Base-by-base conservation (phyloP, 2,888 invertebrate genomes). In the Agrochola circellaris region DNA sequence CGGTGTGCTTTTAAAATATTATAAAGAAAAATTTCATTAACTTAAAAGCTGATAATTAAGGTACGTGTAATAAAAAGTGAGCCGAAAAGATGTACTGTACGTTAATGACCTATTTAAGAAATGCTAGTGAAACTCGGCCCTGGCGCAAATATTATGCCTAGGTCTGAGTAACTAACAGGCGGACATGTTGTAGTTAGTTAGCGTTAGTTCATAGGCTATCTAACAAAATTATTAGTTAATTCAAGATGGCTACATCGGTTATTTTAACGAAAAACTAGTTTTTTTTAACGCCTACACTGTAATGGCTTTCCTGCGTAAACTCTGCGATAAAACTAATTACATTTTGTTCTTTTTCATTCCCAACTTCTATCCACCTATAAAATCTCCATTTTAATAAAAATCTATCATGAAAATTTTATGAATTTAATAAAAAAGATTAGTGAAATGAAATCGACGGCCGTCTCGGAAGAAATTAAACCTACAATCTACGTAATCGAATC, bases 401-500 rank as follows among this genome's bases (percentile, higher is more conserved):
- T 26, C 51, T 62, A 67, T 73, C 62, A 45, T 72, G 51, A 79
- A 78, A 64, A 70, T 71, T 85, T 80, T 62, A 82, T 60, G 75
- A 80, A 78, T 87, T 81, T 80, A 78, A 88, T 83, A 76, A 71
- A 82, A 81, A 79, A 84, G 61, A 73, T 85, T 78, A 75, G 56
- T 61, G 48, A 60, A 65, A 68, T 54, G 67, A 68, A 74, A 72
- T 69, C 70, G 74, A 62, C 67, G 65, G 68, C 51, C 81, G 79
- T 69, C 72, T 75, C 60, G 34, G 74, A 62, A 75, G 67, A 72
- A 82, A 87, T 88, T 80, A 79, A 73, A 72, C n/a, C 38, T 82
- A 74, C 68, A 81, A 70, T 77, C 65, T 82, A 69, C 66, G 75
- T 88, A 88, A 87, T 86, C 88, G 74, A 77, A 84, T 87, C 82